Conservation (phyloP, 1,140 invertebrate species). For the Cephus cinctus region DNA sequence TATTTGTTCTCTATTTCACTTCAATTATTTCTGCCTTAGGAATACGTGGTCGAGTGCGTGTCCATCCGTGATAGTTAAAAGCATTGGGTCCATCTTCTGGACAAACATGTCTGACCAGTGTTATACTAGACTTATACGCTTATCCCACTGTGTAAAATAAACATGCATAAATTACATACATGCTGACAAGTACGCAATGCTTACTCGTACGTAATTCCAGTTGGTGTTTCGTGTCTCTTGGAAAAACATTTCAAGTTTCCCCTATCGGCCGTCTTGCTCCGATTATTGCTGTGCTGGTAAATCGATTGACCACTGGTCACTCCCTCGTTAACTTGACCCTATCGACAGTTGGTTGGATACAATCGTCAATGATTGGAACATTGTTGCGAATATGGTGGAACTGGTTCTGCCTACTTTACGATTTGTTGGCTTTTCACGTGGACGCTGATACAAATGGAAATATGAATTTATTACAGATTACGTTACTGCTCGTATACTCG, state of each 20-base stretch:
- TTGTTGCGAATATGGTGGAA: slow-evolving; percentile 32
- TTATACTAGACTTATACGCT: no score
- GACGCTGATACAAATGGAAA: slow-evolving; percentile 38
- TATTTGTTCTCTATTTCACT: slow-evolving; percentile 34
- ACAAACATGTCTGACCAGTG: slow-evolving; percentile 30
- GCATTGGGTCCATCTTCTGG: slow-evolving; percentile 28
- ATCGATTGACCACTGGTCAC: slow-evolving; percentile 38
- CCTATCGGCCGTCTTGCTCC: no score
- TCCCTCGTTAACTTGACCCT: slow-evolving; percentile 24
- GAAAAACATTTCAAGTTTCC: slow-evolving; percentile 29
- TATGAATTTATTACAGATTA: slow-evolving; percentile 44
- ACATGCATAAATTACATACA: slow-evolving; percentile 46
- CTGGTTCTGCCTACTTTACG: slow-evolving; percentile 43
- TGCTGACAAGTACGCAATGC: no score
- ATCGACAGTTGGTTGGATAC: slow-evolving; percentile 50
- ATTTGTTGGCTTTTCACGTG: slow-evolving; percentile 47
- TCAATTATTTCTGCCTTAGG: slow-evolving; percentile 13
- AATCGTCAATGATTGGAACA: slow-evolving; percentile 52
- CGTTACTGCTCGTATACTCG: slow-evolving; percentile 8
- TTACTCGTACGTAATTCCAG: no score
- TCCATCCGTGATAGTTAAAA: no score
- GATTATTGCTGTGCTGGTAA: no score
- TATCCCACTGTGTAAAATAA: slow-evolving; percentile 39
- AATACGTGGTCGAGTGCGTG: slow-evolving; percentile 24
- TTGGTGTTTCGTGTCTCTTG: slow-evolving; percentile 27